These are phyloP conservation scores for Megalops atlanticus DNA, from an alignment of 2,113 vertebrate genomes.

Conservation along the genomic window DNA sequence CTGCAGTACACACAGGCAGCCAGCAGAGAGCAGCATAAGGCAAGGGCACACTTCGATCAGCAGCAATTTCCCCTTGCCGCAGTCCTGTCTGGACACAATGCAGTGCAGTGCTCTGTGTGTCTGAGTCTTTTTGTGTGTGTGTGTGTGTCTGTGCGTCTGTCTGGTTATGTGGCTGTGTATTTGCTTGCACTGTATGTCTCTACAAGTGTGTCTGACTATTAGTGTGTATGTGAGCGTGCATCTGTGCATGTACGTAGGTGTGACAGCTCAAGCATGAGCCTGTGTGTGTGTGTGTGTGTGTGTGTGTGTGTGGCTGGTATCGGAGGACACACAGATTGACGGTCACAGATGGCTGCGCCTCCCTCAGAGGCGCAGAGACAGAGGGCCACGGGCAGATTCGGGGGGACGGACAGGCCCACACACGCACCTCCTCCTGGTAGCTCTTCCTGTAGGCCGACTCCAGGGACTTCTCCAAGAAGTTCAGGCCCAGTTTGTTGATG, in stretches of 20 bases:
- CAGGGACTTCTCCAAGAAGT: conserved; percentile 87
- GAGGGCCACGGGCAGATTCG: neutral
- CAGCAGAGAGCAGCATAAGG: conserved; percentile 62
- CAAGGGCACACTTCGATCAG: conserved; percentile 21
- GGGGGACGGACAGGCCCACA: neutral
- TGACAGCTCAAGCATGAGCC: neutral
- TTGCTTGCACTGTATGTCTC: too few species aligned
- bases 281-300: too few species aligned
- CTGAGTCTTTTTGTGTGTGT: too few species aligned
- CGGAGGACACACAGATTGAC: conserved; percentile 55
- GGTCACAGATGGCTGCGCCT: too few species aligned
- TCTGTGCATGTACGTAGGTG: neutral
- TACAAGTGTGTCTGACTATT: too few species aligned
- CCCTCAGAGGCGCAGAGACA: too few species aligned
- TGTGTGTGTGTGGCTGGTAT: too few species aligned
- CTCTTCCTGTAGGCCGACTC: conserved; percentile 87
- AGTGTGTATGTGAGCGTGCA: neutral
- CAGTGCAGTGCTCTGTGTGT: conserved; percentile 20
- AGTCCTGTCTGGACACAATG: conserved; percentile 50
- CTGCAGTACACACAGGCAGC: conserved; percentile 38
- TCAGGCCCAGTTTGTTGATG: conserved; percentile 94
- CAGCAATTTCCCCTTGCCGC: conserved; percentile 61
- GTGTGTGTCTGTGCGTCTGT: neutral
- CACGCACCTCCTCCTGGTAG: conserved; percentile 89
- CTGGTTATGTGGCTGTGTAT: too few species aligned